phyloP scores from a whole-genome alignment of 1,140 invertebrate species.

The Penaeus japonicus region DNA sequence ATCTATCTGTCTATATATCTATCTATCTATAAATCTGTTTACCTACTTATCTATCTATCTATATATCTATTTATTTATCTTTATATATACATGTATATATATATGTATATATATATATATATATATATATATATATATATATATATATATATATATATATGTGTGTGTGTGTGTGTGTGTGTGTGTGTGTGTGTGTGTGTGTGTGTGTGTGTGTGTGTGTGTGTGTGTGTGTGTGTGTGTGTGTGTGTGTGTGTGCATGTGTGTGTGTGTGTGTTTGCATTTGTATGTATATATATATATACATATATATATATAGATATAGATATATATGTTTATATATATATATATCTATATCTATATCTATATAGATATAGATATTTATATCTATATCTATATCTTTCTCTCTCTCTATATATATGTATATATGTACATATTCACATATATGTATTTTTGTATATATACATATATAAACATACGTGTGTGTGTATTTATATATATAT shows the following conservation, averaged over 20 bases:
- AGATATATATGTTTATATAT: background rate
- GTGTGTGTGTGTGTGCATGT: background rate
- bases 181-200: background rate
- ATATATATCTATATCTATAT: too few species aligned
- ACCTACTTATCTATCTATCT: background rate
- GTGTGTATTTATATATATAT: background rate
- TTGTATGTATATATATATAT: background rate
- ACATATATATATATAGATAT: background rate
- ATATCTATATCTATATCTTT: too few species aligned
- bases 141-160: constrained; percentile 12
- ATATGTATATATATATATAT: background rate
- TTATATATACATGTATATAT: background rate
- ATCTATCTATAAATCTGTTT: background rate
- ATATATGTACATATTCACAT: too few species aligned
- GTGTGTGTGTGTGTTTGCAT: background rate
- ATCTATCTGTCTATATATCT: background rate
- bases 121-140: constrained; percentile 10
- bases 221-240: background rate
- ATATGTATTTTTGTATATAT: too few species aligned
- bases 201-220: background rate
- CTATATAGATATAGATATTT: too few species aligned
- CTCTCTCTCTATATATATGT: too few species aligned
- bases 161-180: background rate
- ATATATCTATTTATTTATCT: background rate
- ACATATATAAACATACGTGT: background rate